A percentile compares a stretch with the other conserved stretches of the same genome.
These are phyloP conservation scores for Fregetta grallaria DNA, from an alignment of 2,113 vertebrate genomes.

Conservation along the genomic window DNA sequence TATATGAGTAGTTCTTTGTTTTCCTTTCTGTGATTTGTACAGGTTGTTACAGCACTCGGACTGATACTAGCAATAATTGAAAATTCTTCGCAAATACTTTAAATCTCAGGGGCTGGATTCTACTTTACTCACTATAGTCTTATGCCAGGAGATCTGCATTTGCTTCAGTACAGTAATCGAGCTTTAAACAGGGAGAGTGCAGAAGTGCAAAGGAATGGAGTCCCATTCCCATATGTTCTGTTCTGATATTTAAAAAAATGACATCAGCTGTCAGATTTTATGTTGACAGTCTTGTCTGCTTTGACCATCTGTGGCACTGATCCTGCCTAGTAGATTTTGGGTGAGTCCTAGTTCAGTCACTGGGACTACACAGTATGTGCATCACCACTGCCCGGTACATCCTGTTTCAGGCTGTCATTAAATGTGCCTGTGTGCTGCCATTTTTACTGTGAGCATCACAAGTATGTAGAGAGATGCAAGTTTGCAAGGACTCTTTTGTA, in stretches of 20 bases:
- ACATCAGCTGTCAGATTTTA: constrained; percentile 16
- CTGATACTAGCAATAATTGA: constrained; percentile 65
- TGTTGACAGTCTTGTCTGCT: neutral
- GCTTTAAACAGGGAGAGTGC: neutral
- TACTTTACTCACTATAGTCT: neutral
- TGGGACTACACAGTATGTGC: accelerated
- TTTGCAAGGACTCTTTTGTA: neutral
- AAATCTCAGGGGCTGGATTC: constrained; percentile 27
- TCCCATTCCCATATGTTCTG: neutral
- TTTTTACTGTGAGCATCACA: neutral
- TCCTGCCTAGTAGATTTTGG: neutral
- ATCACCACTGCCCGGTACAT: neutral
- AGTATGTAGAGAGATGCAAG: neutral
- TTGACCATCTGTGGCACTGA: neutral
- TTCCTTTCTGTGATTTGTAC: constrained; percentile 57
- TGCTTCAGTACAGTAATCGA: neutral
- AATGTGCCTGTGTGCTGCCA: neutral
- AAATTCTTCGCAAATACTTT: constrained; percentile 71
- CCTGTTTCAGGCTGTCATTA: neutral
- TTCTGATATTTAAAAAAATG: constrained; percentile 24
- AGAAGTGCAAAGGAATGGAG: neutral
- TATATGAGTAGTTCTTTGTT: constrained; percentile 65
- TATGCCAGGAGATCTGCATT: neutral
- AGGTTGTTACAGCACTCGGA: constrained; percentile 64
- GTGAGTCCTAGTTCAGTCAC: neutral